Percentiles rank a stretch among this genome's conserved stretches.
phyloP scores from a whole-genome alignment of 2,113 vertebrate genomes.

The Syngnathus scovelli region DNA sequence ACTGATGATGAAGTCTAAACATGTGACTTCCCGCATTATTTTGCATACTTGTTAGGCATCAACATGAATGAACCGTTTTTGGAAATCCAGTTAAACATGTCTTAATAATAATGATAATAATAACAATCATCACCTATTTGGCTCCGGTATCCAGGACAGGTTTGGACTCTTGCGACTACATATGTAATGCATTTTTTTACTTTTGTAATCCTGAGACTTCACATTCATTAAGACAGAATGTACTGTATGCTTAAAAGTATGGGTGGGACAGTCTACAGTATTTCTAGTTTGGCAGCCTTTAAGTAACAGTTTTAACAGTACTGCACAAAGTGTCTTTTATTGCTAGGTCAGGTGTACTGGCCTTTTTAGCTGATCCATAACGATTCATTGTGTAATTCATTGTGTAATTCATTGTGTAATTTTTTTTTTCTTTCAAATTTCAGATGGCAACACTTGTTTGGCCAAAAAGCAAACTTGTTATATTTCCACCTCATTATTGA shows the following conservation, averaged over 20 bases:
- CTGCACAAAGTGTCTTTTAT: not conserved
- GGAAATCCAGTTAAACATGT: not conserved
- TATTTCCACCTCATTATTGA: not conserved
- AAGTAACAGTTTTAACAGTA: not conserved
- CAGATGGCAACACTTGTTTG: not conserved
- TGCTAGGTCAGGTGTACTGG: not conserved
- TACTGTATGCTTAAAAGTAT: not conserved
- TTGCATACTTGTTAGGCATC: not conserved
- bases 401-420: not conserved
- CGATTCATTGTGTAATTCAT: not conserved
- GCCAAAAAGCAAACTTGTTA: not conserved
- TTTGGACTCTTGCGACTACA: not conserved
- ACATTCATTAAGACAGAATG: not conserved
- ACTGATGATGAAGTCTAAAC: not conserved
- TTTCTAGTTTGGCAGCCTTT: not conserved
- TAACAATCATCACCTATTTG: not conserved
- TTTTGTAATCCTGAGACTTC: not conserved
- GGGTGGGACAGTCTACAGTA: not conserved
- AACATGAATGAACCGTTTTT: not conserved
- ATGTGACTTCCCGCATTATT: not conserved
- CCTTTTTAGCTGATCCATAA: not conserved
- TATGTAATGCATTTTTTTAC: not conserved
- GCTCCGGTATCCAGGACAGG: not conserved
- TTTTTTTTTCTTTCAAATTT: too few species aligned
- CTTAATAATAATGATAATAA: too few species aligned